Evolutionary conservation across 2,888 invertebrate species (phyloP).

Genomic region (Agrotis ipsilon): DNA sequence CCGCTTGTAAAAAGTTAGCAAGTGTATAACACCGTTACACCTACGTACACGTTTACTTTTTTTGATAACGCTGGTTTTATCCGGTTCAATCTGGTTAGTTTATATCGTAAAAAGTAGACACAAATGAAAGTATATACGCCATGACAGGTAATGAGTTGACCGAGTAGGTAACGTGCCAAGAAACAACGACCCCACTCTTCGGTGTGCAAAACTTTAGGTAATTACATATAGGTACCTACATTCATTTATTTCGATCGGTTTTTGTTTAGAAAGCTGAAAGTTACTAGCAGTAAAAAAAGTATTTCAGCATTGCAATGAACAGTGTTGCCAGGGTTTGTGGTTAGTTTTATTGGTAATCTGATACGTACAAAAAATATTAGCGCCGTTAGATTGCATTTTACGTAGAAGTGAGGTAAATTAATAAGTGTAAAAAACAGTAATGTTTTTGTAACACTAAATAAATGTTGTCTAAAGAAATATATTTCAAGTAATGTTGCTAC

Average conservation of each 20-base stretch:
- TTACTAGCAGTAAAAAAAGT: constrained; percentile 13
- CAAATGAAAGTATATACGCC: constrained; percentile 58
- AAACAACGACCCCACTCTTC: constrained; percentile 51
- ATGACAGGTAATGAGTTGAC: constrained; percentile 56
- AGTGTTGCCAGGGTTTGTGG: constrained; percentile 10
- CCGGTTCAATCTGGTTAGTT: constrained; percentile 44
- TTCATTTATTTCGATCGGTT: constrained; percentile 9
- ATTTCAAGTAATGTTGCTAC: no score
- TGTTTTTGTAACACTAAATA: neutral
- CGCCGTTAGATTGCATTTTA: constrained; percentile 11
- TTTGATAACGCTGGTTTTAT: constrained; percentile 26
- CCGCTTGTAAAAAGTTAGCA: constrained; percentile 27
- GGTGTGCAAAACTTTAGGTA: constrained; percentile 37
- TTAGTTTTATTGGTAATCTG: constrained; percentile 5
- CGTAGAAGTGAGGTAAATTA: neutral
- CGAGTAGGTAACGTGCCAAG: constrained; percentile 56
- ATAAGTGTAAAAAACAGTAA: neutral
- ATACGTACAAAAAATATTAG: neutral
- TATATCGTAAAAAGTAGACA: constrained; percentile 47
- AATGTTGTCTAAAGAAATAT: no score
- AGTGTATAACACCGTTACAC: constrained; percentile 38
- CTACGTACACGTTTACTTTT: constrained; percentile 17
- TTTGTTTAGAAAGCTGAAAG: constrained; percentile 38
- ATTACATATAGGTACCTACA: constrained; percentile 2
- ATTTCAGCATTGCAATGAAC: constrained; percentile 1